A percentile compares a stretch with the other conserved stretches of the same genome.
These are phyloP conservation scores for Neotoxoptera formosana DNA, from an alignment of 1,140 invertebrate genomes.

Conservation along the genomic window DNA sequence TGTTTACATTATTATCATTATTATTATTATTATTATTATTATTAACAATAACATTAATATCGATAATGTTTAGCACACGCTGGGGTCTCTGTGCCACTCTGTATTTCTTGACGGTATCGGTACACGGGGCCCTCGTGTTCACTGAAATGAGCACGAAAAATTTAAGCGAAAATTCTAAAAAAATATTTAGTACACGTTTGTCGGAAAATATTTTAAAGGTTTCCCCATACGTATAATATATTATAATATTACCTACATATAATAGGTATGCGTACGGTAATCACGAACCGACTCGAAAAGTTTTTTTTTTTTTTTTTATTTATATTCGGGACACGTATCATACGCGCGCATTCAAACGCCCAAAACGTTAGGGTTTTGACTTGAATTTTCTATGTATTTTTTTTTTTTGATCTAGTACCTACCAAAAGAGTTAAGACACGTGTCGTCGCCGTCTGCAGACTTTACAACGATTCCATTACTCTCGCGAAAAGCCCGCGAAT, in stretches of 20 bases:
- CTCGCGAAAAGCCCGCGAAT: background rate
- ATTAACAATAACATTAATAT: too few relatives aligned
- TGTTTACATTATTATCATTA: background rate
- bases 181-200: slow-evolving; percentile 41
- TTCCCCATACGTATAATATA: background rate
- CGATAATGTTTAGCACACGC: background rate
- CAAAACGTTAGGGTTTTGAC: background rate
- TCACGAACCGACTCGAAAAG: slow-evolving; percentile 11
- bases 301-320: slow-evolving; percentile 7
- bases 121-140: slow-evolving; percentile 4
- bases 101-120: background rate
- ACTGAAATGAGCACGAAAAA: slow-evolving; percentile 24
- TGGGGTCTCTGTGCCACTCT: background rate
- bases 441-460: background rate
- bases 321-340: slow-evolving; percentile 28
- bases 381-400: slow-evolving; percentile 1
- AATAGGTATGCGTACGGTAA: slow-evolving; percentile 4
- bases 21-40: too few relatives aligned
- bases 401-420: background rate
- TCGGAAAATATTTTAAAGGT: slow-evolving; percentile 7
- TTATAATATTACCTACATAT: background rate
- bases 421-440: slow-evolving; percentile 5
- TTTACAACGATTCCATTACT: background rate
- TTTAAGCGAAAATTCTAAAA: slow-evolving; percentile 50
- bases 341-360: background rate